Base-by-base conservation (phyloP, 2,797 vertebrate species). In the Phalloptychus januarius region DNA sequence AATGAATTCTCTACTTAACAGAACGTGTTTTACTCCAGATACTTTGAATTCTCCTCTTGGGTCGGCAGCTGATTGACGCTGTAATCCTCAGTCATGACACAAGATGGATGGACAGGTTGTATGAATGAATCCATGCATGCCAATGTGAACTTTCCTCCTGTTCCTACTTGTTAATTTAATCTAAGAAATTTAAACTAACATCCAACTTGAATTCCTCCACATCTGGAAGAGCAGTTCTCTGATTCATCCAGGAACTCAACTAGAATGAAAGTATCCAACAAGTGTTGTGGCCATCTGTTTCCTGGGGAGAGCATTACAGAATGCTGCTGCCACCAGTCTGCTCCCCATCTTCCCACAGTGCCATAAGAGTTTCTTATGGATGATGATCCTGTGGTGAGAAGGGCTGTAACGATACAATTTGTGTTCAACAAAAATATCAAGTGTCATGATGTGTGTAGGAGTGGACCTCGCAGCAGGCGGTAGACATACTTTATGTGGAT, bases 11-110 rank as follows among this genome's bases (percentile, higher is more conserved):
- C 4, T 40, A 38, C 31, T 38, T 67, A 12, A 11, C 58, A 67
- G 11, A 15, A 3, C 2, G 31, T 18, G 5, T 33, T 38, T 23
- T 40, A 25, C 63, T 67, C 20, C 1, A 23, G 11, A 23, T 12
- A 40, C 20, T 67, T 67, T 0, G 2, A 11, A 67, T 40, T 67
- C 4, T 67, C 20, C 12, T 40, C 3, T 23, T 12, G 63, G 63
- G 38, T 67, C 80, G 80, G 85, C 77, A 70, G 74, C 72, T 83
- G 82, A 84, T 50, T 67, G 85, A 87, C 70, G 81, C 77, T 33
- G 33, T 85, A 91, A 90, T 92, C 87, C 80, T 83, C 83, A 74
- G 86, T 67, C 85, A 77, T 54, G 38, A 0, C 82, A 83, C 83
- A 82, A 46, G 85, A 93, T 48, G 78, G 83, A 86, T 63, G 67